phyloP scores from a whole-genome alignment of 2,888 invertebrate species.

The Aphidius colemani region DNA sequence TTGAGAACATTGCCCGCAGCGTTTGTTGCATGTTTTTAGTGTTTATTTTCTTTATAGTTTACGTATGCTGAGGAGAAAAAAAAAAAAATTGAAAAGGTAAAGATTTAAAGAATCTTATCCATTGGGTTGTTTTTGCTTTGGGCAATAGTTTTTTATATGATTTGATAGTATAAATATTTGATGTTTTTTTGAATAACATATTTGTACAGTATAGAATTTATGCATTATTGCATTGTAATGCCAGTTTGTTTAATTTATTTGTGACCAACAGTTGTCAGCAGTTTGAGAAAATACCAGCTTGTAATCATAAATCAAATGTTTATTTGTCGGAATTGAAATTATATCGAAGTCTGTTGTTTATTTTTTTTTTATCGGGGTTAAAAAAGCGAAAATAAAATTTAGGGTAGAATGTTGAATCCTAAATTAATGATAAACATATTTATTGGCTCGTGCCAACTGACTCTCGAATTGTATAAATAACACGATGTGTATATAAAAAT shows the following conservation, averaged over 20 bases:
- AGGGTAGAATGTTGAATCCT: too few species aligned
- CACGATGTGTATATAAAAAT: slow-evolving; percentile 14
- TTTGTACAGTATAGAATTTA: too few species aligned
- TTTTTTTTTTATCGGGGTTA: background rate
- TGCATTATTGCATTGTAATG: too few species aligned
- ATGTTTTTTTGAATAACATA: too few species aligned
- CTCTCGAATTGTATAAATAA: slow-evolving; percentile 26
- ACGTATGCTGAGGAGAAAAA: background rate
- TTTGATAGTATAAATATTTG: too few species aligned
- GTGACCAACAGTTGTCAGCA: too few species aligned
- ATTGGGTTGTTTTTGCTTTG: too few species aligned
- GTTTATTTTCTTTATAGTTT: slow-evolving; percentile 15
- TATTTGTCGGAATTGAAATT: slow-evolving; percentile 13
- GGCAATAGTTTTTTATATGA: too few species aligned
- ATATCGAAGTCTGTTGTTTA: slow-evolving; percentile 22
- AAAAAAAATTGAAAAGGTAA: too few species aligned
- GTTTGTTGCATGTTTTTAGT: slow-evolving; percentile 19
- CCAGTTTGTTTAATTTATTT: too few species aligned
- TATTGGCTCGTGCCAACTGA: slow-evolving; percentile 35
- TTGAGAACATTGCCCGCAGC: slow-evolving; percentile 11
- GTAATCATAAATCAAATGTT: slow-evolving; percentile 9
- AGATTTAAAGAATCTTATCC: too few species aligned
- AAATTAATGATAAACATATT: background rate
- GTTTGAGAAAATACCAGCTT: background rate
- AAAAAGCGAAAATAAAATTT: too few species aligned